A percentile compares a stretch with the other conserved stretches of the same genome.
These are phyloP conservation scores for Lota lota DNA, from an alignment of 2,113 vertebrate species.

Conservation along the genomic window DNA sequence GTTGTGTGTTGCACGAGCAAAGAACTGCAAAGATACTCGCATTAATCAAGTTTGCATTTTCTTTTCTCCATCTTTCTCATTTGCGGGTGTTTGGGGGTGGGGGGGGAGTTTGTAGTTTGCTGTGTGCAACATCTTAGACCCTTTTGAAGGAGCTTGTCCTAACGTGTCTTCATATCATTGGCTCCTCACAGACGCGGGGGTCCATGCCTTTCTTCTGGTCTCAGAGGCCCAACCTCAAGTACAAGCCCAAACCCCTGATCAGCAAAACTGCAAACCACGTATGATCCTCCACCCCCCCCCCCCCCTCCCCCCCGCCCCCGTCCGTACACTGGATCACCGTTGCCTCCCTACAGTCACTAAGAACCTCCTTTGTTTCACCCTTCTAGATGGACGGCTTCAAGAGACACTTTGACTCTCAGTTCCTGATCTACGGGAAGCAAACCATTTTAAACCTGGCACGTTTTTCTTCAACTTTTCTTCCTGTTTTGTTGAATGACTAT, in stretches of 20 bases:
- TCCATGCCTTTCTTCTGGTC: slow-evolving; percentile 99
- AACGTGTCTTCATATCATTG: not conserved
- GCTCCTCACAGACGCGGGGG: slow-evolving; percentile 83
- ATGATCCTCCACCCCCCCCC: slow-evolving; percentile 30
- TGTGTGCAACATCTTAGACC: too few species aligned
- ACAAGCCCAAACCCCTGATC: slow-evolving; percentile 95
- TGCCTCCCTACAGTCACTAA: too few species aligned
- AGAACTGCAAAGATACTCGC: too few species aligned
- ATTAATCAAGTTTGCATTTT: too few species aligned
- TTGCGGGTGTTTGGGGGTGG: too few species aligned
- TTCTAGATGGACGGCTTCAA: slow-evolving; percentile 89
- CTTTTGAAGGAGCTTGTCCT: too few species aligned
- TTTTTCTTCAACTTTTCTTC: not conserved
- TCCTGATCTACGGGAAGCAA: slow-evolving; percentile 96
- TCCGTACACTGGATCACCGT: too few species aligned
- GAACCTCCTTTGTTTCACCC: not conserved
- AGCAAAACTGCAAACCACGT: slow-evolving; percentile 83
- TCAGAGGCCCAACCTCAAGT: slow-evolving; percentile 96
- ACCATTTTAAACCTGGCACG: slow-evolving; percentile 92
- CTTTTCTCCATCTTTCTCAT: too few species aligned
- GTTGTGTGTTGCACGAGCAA: too few species aligned
- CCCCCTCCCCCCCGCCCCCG: too few species aligned
- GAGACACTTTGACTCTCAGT: slow-evolving; percentile 96
- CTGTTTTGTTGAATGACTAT: too few species aligned
- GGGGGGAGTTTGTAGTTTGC: too few species aligned